Evolutionary conservation across 2,113 vertebrate species (phyloP), one percentile per base, ranked within the genome.

Genomic region (Corythornis cristatus): DNA sequence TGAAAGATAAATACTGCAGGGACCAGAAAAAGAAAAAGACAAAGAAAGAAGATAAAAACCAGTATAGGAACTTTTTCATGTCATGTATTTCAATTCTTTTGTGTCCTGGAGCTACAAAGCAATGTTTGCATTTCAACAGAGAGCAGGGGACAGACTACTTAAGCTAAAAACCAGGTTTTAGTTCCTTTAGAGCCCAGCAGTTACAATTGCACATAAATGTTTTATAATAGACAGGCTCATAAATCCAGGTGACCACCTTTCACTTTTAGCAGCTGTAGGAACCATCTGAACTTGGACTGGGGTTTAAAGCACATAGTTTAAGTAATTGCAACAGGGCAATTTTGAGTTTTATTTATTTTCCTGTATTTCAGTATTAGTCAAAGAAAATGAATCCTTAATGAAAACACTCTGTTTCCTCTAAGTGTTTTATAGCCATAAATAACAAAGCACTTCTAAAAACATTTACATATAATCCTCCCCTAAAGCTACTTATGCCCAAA

Each of bases 1-100:
- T 95, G 65, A 97, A 95, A 94, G 85, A 96, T 95, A 93, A 97
- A 97, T 97, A 93, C 64, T 88, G 21, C 21, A 42, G 29, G 51
- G 80, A 83, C 37, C 1, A 62, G 67, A 31, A 56, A 60, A 57
- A 40, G 26, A 73, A 86, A 84, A 85, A 88, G 57, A 83, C 17
- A 65, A 67, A 86, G n/a, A 72, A 58, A 60, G 12, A 67, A 50
- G 42, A 65, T 31, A 31, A 81, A 86, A 83, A 81, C 86, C 26
- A 78, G 15, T 62, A 40, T 80, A 95, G 72, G 76, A 95, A 95
- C 68, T 93, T 97, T 87, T 87, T 95, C 53, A 50, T 94, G 74
- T 81, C 65, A 45, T 89, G 62, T 86, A 79, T 96, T 95, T 96
- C 90, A 95, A 71, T 80, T 87, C 45, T 95, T 93, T 94, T 40